Evolutionary conservation across 2,888 invertebrate genomes (phyloP).

Genomic region (Polydesmus complanatus): DNA sequence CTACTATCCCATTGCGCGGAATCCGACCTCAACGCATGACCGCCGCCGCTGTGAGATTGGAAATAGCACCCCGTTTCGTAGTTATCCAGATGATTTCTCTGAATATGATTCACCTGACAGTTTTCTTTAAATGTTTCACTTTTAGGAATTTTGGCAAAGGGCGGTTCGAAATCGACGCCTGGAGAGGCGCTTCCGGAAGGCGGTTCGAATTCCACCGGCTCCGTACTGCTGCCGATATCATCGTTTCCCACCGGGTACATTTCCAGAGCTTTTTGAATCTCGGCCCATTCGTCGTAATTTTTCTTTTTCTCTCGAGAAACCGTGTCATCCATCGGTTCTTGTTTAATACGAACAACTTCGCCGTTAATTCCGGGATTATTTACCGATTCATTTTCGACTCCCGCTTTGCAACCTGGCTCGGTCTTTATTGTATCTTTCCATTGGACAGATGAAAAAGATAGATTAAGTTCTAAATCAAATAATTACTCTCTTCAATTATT

Average conservation of each 20-base stretch:
- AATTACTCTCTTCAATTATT: not conserved
- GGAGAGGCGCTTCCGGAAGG: constrained; percentile 14
- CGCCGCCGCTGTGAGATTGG: not conserved
- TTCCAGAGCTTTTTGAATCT: constrained; percentile 50
- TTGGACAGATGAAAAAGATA: constrained; percentile 20
- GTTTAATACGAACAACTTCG: not conserved
- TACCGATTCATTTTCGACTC: not conserved
- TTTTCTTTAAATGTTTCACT: not conserved
- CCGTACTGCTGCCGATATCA: not conserved
- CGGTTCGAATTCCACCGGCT: constrained; percentile 18
- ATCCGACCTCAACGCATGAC: not conserved
- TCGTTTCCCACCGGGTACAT: constrained; percentile 28
- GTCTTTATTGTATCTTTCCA: constrained; percentile 16
- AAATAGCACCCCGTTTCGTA: not conserved
- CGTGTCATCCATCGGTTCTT: not conserved
- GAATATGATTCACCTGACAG: not conserved
- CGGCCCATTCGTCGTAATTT: constrained; percentile 51
- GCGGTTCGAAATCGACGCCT: constrained; percentile 22
- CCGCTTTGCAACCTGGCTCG: constrained; percentile 1
- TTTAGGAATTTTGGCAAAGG: constrained; percentile 17
- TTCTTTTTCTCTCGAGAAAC: not conserved
- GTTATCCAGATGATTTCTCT: not conserved
- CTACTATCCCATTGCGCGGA: not conserved
- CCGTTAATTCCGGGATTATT: not conserved
- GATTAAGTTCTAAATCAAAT: constrained; percentile 18